A percentile compares a stretch with the other conserved stretches of the same genome.
These are phyloP conservation scores for Cephonodes hylas DNA, from an alignment of 2,888 invertebrate species.

Conservation along the genomic window DNA sequence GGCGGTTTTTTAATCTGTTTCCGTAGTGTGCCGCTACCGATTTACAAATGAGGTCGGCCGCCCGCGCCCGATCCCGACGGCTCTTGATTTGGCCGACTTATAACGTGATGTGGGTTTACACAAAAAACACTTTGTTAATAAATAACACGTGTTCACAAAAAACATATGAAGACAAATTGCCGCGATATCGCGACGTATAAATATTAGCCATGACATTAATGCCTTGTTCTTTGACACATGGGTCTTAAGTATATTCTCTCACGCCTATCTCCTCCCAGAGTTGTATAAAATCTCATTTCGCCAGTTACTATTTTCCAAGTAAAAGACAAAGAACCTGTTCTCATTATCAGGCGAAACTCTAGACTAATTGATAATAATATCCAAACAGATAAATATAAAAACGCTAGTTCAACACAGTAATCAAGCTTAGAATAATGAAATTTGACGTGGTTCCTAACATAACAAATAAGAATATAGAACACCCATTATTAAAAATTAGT, in stretches of 20 bases:
- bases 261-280: too few species aligned
- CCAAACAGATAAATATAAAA: too few species aligned
- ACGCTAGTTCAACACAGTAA: too few species aligned
- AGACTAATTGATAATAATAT: too few species aligned
- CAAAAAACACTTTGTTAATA: constrained; percentile 71
- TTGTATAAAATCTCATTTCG: too few species aligned
- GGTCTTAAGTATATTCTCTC: not conserved
- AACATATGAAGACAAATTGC: constrained; percentile 75
- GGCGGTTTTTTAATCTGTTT: constrained; percentile 77
- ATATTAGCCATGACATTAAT: constrained; percentile 34
- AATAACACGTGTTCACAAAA: constrained; percentile 69
- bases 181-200: constrained; percentile 59
- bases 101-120: constrained; percentile 74
- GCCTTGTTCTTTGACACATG: constrained; percentile 5
- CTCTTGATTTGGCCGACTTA: constrained; percentile 75
- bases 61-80: constrained; percentile 63
- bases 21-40: constrained; percentile 80
- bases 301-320: too few species aligned
- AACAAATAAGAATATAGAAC: too few species aligned
- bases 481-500: too few species aligned
- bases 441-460: too few species aligned
- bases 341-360: too few species aligned
- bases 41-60: constrained; percentile 72
- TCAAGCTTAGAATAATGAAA: too few species aligned
- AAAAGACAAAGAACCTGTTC: too few species aligned